These are phyloP conservation scores for Arvicanthis niloticus DNA, from an alignment of 2,113 vertebrate species.

Conservation along the genomic window DNA sequence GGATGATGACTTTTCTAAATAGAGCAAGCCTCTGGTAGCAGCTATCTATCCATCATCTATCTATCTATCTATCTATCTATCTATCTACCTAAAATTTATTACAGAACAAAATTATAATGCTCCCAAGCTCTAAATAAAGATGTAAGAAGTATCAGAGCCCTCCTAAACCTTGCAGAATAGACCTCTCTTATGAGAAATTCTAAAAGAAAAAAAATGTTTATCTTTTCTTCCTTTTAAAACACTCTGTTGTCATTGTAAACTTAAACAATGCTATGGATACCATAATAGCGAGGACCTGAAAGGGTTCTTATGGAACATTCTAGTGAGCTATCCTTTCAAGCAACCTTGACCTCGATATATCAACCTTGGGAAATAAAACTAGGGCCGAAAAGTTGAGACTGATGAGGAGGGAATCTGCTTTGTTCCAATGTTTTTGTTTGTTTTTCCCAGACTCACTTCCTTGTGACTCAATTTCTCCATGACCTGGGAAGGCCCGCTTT, in stretches of 20 bases:
- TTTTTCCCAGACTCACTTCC: background rate
- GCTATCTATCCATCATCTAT: too few species aligned
- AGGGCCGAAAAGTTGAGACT: background rate
- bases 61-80: background rate
- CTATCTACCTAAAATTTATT: background rate
- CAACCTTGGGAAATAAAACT: background rate
- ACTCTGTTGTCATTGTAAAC: background rate
- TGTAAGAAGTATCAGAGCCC: background rate
- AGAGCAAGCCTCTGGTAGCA: background rate
- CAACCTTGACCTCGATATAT: background rate
- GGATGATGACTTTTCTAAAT: background rate
- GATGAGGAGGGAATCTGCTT: background rate
- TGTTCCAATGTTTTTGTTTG: background rate
- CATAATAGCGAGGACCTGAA: background rate
- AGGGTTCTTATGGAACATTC: background rate
- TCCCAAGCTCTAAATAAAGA: background rate
- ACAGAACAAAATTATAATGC: background rate
- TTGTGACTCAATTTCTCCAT: background rate
- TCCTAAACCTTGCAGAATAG: background rate
- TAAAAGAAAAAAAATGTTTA: background rate
- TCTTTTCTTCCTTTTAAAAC: background rate
- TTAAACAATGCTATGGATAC: background rate
- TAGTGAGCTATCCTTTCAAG: background rate
- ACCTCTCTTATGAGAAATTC: background rate
- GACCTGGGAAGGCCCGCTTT: background rate